Conservation (phyloP, 2,888 invertebrate species). For the Cephus sareptanus region DNA sequence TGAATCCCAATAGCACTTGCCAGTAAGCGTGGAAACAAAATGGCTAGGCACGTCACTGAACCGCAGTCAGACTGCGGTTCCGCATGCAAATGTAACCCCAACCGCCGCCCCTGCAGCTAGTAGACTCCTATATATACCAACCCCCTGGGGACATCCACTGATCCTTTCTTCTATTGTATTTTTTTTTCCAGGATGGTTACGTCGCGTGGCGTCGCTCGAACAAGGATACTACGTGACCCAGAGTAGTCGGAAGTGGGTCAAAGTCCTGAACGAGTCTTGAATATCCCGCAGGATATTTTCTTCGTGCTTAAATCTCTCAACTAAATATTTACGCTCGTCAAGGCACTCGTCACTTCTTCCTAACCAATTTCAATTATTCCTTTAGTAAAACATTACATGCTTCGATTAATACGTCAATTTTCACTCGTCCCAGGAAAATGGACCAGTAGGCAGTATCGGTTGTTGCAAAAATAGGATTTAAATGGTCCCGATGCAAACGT, state of each 20-base stretch:
- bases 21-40: constrained; percentile 39
- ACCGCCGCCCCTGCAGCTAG: neutral
- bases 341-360: neutral
- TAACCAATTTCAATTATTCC: neutral
- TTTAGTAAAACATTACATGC: neutral
- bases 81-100: constrained; percentile 42
- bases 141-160: constrained; percentile 18
- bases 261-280: neutral
- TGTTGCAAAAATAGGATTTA: too few species aligned
- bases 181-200: neutral
- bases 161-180: constrained; percentile 2
- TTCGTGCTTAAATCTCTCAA: neutral
- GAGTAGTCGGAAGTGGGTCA: neutral
- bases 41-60: constrained; percentile 32
- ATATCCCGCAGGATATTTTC: neutral
- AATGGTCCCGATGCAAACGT: too few species aligned
- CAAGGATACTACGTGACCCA: neutral
- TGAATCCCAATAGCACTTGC: constrained; percentile 45
- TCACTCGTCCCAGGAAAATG: too few species aligned
- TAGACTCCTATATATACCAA: constrained; percentile 6
- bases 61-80: constrained; percentile 37
- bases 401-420: neutral
- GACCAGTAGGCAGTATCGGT: too few species aligned
- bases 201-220: neutral
- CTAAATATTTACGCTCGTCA: neutral